A percentile compares a stretch with the other conserved stretches of the same genome.
Evolutionary conservation across 2,797 vertebrate genomes (phyloP).

Genomic region (Balearica regulorum): DNA sequence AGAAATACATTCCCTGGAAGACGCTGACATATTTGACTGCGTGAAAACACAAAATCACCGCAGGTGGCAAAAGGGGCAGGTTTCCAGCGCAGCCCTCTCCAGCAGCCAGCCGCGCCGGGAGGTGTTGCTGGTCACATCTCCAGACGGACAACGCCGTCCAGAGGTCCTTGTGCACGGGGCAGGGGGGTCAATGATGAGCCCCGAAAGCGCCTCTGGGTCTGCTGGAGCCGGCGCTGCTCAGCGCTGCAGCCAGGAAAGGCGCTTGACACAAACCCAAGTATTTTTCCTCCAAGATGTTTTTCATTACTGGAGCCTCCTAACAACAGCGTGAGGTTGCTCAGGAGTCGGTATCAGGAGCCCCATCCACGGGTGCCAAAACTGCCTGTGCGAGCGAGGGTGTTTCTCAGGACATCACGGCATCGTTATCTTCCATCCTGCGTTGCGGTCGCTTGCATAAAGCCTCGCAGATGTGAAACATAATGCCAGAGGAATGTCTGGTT

Average conservation of each 20-base stretch:
- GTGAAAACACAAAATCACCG: rapidly evolving
- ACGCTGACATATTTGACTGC: rapidly evolving
- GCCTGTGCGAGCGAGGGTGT: rapidly evolving
- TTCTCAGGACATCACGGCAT: background rate
- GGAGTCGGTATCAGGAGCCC: background rate
- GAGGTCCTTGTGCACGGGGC: background rate
- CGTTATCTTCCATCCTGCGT: rapidly evolving
- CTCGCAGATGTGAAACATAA: background rate
- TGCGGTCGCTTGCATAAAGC: background rate
- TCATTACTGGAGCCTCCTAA: rapidly evolving
- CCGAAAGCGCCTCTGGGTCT: rapidly evolving
- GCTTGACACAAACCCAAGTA: rapidly evolving
- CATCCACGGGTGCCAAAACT: rapidly evolving
- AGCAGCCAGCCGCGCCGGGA: rapidly evolving
- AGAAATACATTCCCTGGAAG: background rate
- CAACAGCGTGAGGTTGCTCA: background rate
- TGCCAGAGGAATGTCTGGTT: background rate
- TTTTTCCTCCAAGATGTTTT: background rate
- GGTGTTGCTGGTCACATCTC: background rate
- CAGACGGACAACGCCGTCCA: rapidly evolving
- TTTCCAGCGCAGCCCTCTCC: background rate
- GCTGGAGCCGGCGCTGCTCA: rapidly evolving
- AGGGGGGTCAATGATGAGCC: rapidly evolving
- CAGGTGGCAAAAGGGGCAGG: rapidly evolving
- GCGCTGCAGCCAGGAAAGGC: too few relatives aligned